Conservation (phyloP, 2,797 vertebrate species). For the Adrianichthys oophorus region DNA sequence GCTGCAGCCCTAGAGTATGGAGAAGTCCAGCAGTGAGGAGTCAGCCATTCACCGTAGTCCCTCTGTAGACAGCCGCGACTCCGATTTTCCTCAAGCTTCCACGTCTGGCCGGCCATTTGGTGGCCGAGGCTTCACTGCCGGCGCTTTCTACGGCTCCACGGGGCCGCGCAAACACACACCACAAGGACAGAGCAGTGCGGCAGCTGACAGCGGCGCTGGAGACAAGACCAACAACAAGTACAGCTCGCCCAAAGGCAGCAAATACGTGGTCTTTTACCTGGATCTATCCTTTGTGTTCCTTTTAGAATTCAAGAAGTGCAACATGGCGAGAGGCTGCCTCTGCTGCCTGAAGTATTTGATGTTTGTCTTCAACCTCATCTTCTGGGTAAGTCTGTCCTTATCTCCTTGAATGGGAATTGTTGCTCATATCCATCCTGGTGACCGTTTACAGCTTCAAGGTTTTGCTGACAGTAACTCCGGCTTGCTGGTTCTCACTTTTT, state of each 20-base stretch:
- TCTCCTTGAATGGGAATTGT: conserved; percentile 7
- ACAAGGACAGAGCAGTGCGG: conserved; percentile 65
- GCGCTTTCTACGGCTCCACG: conserved; percentile 95
- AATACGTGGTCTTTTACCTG: conserved; percentile 99
- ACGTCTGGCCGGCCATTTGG: conserved; percentile 90
- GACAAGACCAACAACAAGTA: conserved; percentile 86
- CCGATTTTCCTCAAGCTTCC: conserved; percentile 91
- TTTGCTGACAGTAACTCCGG: conserved; percentile 6
- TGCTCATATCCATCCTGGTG: conserved; percentile 1
- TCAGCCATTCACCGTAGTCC: conserved; percentile 98
- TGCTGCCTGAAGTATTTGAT: conserved; percentile 99
- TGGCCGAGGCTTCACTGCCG: conserved; percentile 93
- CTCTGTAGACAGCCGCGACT: conserved; percentile 95
- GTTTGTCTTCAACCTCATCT: conserved; percentile 99
- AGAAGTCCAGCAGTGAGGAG: conserved; percentile 99
- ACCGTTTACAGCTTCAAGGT: neutral
- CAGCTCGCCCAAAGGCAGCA: conserved; percentile 92
- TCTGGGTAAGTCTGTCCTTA: conserved; percentile 91
- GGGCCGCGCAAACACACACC: conserved; percentile 79
- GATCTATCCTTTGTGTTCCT: conserved; percentile 99
- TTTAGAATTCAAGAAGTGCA: conserved; percentile 99
- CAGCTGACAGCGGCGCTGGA: conserved; percentile 60
- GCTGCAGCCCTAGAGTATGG: conserved; percentile 89
- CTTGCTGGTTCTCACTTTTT: conserved; percentile 1
- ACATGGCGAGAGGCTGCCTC: conserved; percentile 98